A percentile compares a stretch with the other conserved stretches of the same genome.
Conservation (phyloP, 2,888 invertebrate species). For the Cantharis lateralis region DNA sequence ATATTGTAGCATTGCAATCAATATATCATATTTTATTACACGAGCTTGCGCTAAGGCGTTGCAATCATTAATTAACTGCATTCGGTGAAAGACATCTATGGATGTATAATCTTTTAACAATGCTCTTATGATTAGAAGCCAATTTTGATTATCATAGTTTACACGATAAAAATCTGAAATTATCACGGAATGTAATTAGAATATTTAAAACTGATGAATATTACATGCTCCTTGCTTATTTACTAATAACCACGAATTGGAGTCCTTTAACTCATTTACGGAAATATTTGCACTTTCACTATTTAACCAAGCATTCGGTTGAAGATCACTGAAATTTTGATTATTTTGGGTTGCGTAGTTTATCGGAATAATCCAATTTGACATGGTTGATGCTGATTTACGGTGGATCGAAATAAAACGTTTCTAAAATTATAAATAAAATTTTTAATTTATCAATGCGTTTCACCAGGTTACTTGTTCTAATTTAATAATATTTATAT, state of each 20-base stretch:
- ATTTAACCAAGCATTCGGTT: constrained; percentile 3
- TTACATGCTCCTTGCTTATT: constrained; percentile 15
- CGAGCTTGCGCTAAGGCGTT: constrained; percentile 67
- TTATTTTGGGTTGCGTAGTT: background rate
- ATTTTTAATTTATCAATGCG: background rate
- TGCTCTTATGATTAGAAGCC: constrained; percentile 61
- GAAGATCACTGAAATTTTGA: background rate
- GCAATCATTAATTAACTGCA: constrained; percentile 76
- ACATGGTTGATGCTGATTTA: too few species aligned
- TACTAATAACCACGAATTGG: constrained; percentile 3
- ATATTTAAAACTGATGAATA: background rate
- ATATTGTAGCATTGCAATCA: constrained; percentile 64
- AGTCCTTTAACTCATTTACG: background rate
- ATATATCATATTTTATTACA: constrained; percentile 59
- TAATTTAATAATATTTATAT: background rate
- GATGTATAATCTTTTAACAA: constrained; percentile 55
- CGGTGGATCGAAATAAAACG: rapidly evolving
- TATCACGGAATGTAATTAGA: background rate
- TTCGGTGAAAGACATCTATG: constrained; percentile 71
- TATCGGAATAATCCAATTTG: background rate
- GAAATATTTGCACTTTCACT: background rate
- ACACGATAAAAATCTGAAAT: constrained; percentile 68
- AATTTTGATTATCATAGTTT: constrained; percentile 72
- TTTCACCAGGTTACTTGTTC: background rate
- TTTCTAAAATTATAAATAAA: background rate